A percentile compares a stretch with the other conserved stretches of the same genome.
phyloP scores from a whole-genome alignment of 2,888 invertebrate genomes.

The Archips xylosteana region DNA sequence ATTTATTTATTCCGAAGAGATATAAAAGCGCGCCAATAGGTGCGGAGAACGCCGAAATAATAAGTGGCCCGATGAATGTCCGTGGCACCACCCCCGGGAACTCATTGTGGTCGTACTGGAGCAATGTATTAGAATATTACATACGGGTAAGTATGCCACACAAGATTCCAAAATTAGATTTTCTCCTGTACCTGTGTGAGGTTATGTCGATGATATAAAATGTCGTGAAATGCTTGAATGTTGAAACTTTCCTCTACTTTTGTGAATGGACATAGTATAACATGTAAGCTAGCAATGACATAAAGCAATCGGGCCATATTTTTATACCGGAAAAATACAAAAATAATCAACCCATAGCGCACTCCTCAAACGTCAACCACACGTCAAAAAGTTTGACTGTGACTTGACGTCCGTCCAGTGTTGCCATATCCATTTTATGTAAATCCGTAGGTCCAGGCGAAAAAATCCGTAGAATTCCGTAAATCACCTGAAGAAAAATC shows the following conservation, averaged over 20 bases:
- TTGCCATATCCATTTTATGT: no score
- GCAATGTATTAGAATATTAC: conserved; percentile 58
- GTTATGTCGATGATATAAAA: conserved; percentile 95
- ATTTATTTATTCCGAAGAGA: conserved; percentile 90
- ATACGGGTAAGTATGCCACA: conserved; percentile 54
- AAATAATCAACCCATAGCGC: conserved; percentile 65
- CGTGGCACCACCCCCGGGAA: conserved; percentile 99
- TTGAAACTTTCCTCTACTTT: conserved; percentile 99
- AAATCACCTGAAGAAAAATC: no score
- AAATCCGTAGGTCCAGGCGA: no score
- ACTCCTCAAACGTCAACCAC: conserved; percentile 36
- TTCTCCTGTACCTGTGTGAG: conserved; percentile 89
- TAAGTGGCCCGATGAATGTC: conserved; percentile 96
- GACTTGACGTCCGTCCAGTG: no score
- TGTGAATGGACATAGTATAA: conserved; percentile 96
- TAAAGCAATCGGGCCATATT: conserved; percentile 91
- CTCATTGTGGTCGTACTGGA: conserved; percentile 98
- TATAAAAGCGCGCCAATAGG: conserved; percentile 90
- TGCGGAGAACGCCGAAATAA: conserved; percentile 91
- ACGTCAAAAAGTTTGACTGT: conserved; percentile 11
- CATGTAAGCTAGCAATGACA: conserved; percentile 91
- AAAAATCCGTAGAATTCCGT: no score
- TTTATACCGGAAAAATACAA: conserved; percentile 50
- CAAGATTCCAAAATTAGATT: conserved; percentile 80
- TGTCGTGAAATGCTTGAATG: conserved; percentile 98